These are phyloP conservation scores for Drosophila atroscutellata DNA, from an alignment of 2,888 invertebrate genomes.

Conservation along the genomic window DNA sequence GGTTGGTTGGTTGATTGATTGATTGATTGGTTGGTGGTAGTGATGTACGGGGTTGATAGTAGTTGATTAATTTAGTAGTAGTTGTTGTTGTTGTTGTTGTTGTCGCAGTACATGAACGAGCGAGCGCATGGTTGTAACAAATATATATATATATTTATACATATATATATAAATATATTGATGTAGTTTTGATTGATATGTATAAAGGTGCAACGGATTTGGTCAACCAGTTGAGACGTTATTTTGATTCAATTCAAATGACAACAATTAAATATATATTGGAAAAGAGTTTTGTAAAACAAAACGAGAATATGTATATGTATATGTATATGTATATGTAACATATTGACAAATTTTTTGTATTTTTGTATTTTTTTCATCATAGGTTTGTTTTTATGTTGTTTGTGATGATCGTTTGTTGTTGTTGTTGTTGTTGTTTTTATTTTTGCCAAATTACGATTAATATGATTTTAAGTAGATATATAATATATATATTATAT, in stretches of 20 bases:
- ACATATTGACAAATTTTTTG: slow-evolving; percentile 13
- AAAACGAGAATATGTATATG: slow-evolving; percentile 35
- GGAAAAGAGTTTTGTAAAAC: slow-evolving; percentile 19
- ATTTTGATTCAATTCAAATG: slow-evolving; percentile 30
- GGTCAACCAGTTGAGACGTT: slow-evolving; percentile 43
- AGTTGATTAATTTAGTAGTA: slow-evolving; percentile 63
- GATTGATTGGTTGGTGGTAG: slow-evolving; percentile 58
- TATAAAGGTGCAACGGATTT: slow-evolving; percentile 29
- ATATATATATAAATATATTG: slow-evolving; percentile 27
- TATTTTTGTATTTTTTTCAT: neutral
- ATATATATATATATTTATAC: slow-evolving; percentile 24
- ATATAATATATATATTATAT: slow-evolving; percentile 15
- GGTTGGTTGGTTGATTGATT: slow-evolving; percentile 33
- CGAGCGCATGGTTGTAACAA: slow-evolving; percentile 56
- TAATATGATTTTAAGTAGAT: slow-evolving; percentile 10
- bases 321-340: slow-evolving; percentile 23
- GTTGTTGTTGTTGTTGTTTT: slow-evolving; percentile 19
- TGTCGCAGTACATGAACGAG: slow-evolving; percentile 57
- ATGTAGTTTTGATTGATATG: slow-evolving; percentile 15
- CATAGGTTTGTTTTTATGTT: slow-evolving; percentile 12
- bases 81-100: slow-evolving; percentile 61
- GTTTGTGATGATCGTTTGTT: slow-evolving; percentile 26
- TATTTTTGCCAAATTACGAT: neutral
- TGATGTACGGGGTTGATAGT: slow-evolving; percentile 52
- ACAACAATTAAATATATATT: slow-evolving; percentile 6